Evolutionary conservation across 2,113 vertebrate species (phyloP).

Genomic region (Shinisaurus crocodilurus): DNA sequence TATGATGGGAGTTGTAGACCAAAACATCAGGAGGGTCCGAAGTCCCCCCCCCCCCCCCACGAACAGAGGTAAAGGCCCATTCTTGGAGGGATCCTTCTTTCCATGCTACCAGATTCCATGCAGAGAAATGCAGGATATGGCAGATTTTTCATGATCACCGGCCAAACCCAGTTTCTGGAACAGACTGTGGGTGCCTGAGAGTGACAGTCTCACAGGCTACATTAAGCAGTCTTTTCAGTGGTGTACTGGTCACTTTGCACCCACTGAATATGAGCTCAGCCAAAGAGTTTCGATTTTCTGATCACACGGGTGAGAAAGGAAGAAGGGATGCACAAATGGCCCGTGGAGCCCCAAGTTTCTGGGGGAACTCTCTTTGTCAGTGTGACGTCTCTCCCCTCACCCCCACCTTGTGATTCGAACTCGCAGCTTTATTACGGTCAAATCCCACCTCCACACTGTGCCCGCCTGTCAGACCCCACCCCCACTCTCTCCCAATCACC

Average conservation of each 20-base stretch:
- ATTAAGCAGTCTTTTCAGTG: background rate
- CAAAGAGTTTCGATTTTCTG: background rate
- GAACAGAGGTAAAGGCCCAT: background rate
- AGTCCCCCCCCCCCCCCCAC: background rate
- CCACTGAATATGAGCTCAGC: background rate
- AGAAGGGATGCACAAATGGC: background rate
- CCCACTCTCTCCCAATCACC: too few species aligned
- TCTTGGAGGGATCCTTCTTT: background rate
- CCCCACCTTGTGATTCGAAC: too few species aligned
- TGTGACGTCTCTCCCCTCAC: too few species aligned
- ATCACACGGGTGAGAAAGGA: background rate
- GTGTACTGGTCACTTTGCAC: too few species aligned
- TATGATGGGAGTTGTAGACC: too few species aligned
- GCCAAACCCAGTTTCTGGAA: background rate
- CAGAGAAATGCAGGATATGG: background rate
- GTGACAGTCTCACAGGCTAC: background rate
- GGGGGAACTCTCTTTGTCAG: background rate
- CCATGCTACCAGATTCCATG: background rate
- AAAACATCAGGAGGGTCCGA: background rate
- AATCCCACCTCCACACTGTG: too few species aligned
- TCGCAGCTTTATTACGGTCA: too few species aligned
- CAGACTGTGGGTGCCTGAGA: too few species aligned
- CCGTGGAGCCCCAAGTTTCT: too few species aligned
- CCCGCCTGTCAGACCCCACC: too few species aligned
- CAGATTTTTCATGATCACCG: background rate